Evolutionary conservation across 2,888 invertebrate species (phyloP), one percentile per base, ranked within the genome.

Genomic region (Spodoptera picta): DNA sequence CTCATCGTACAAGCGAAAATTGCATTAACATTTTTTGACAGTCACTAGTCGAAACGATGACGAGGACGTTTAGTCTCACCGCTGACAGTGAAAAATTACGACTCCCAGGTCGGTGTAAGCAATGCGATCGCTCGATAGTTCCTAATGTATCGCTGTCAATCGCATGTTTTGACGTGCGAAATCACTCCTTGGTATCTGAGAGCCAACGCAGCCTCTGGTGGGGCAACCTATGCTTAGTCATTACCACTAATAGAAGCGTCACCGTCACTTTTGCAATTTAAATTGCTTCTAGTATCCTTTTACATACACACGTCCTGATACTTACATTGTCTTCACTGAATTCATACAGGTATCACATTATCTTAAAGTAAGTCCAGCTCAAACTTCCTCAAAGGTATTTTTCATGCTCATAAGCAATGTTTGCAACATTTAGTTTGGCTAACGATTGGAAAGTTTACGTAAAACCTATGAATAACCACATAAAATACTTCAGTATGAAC

Each of bases 61-160:
- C 92, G 89, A 87, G 88, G 90, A 87, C 87, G 88, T 92, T 92
- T 91, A 89, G 90, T 87, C 87, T 86, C 83, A 82, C 82, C 84
- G 87, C 86, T 90, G 93, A 93, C 93, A 93, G 92, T 92, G 93
- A 94, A 93, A 93, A 92, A 94, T 94, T 89, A 90, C 90, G 77
- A 88, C 80, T 88, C 83, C 84, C 83, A 87, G 86, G 86, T 84
- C 83, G 85, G 83, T 84, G 85, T 83, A 84, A 86, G 87, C 86
- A 83, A 85, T 78, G 83, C 85, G 89, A 91, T 91, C 91, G 85
- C 66, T 89, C 90, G 90, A 92, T 92, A 92, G 90, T 91, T 93
- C 87, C 88, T 93, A 92, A 93, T 93, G 92, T 92, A 92, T 91
- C 81, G 93, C 91, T 90, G 92, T 92, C 93, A 92, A 92, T 93